Evolutionary conservation across 2,113 vertebrate species (phyloP), one percentile per base, ranked within the genome.

Genomic region (Euleptes europaea): DNA sequence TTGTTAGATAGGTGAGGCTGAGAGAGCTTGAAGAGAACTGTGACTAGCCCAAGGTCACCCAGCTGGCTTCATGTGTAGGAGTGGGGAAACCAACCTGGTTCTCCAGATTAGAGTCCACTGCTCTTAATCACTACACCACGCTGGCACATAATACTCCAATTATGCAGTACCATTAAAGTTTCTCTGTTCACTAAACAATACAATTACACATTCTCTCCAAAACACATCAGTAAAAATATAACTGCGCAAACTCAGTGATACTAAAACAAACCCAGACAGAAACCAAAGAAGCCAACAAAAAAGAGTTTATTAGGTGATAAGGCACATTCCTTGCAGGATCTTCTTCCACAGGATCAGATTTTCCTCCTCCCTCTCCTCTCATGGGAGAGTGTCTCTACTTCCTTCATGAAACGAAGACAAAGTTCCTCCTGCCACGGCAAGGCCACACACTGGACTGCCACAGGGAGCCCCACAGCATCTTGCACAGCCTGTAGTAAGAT

Each of bases 351-450:
- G 82, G 14, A 15, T 86, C 78, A 86, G 60, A 81, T 44, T 51
- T 54, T 90, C 60, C 28, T 90, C 65, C 26, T 9, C 0, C 33
- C 88, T 83, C 71, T 78, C 73, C 57, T 79, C 0, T 17, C 74
- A 0, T 0, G 1, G 15, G 3, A 0, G 1, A 83, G 35, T 40
- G 49, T n/a, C 77, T 98, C 97, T 86, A 97, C 96, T 78, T 97
- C 97, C 83, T 94, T 96, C 96, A 96, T 96, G 75, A 97, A 90
- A 47, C 89, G 33, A 74, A 98, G 96, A 73, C 95, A 95, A 31
- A 96, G 82, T 90, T 98, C 96, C 42, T 97, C 97, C 83, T 97
- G 97, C 97, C 96, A 96, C 0, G 93, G 95, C 63, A 97, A 90
- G 47, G 97, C 95, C 54, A 97, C 90, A 5, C 96, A 97, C 91